phyloP scores from a whole-genome alignment of 1,140 invertebrate genomes.

The Acromyrmex charruanus region DNA sequence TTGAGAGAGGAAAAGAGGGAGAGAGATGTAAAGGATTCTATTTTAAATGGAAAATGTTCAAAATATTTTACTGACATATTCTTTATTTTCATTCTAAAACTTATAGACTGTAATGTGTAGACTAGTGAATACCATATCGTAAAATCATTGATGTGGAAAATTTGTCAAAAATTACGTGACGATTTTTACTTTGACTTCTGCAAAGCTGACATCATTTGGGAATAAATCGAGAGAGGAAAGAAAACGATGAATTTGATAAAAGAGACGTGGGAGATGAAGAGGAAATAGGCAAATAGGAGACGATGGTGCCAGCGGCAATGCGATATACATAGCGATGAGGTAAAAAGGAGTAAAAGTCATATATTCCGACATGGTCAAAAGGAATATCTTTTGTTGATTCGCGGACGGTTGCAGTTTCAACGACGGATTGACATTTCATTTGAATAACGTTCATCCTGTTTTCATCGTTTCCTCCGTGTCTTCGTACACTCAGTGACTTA shows the following conservation, averaged over 20 bases:
- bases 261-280: slow-evolving; percentile 21
- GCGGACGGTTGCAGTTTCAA: slow-evolving; percentile 59
- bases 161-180: background rate
- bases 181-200: background rate
- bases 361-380: slow-evolving; percentile 43
- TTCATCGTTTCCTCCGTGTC: slow-evolving; percentile 56
- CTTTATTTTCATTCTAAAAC: too few species aligned
- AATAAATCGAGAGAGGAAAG: background rate
- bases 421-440: slow-evolving; percentile 80
- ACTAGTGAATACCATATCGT: background rate
- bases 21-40: too few species aligned
- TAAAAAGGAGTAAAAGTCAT: slow-evolving; percentile 71
- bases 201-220: background rate
- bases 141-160: background rate
- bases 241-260: slow-evolving; percentile 11
- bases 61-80: too few species aligned
- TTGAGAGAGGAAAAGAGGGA: too few species aligned
- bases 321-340: slow-evolving; percentile 75
- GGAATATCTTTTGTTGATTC: slow-evolving; percentile 53
- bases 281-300: slow-evolving; percentile 38
- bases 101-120: too few species aligned
- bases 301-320: slow-evolving; percentile 76
- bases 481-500: slow-evolving; percentile 14
- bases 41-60: too few species aligned
- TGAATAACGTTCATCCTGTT: slow-evolving; percentile 76